Base-by-base conservation (phyloP, 2,797 vertebrate species). In the Acrossocheilus fasciatus region DNA sequence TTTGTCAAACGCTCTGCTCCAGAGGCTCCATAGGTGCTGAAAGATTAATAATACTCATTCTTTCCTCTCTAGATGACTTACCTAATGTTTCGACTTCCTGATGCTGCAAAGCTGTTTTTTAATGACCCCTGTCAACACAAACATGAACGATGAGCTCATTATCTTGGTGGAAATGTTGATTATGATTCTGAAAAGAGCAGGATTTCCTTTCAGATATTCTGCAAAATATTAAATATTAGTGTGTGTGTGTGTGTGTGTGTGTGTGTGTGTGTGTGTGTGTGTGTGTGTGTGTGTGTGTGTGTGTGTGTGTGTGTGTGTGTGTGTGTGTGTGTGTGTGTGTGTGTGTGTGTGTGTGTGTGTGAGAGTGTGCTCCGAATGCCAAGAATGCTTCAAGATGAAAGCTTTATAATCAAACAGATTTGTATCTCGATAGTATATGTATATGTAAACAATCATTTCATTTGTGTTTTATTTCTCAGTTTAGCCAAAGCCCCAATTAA, bases 31-130 rank as follows among this genome's bases (percentile, higher is more conserved):
- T 81, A 86, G 62, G 72, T 50, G 85, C 70, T 70, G 70, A 86
- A 86, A 83, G 81, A 88, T 86, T 68, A 75, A 83, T 86, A 36
- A 52, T 18, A 30, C 26, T 78, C 47, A 70, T 86, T 88, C 34
- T n/a, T 77, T 85, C 23, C 78, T 66, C 81, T 66, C 83, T 59
- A 84, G 82, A 85, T 88, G 78, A 85, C 17, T 82, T 68, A 43
- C 83, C 83, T 80, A 88, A 81, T 86, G 82, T 84, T 87, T 82
- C 66, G 78, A 82, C 72, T 82, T 72, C 36, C 66, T 86, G 72
- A 84, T 72, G 50, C 62, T 52, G 50, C 86, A 87, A 72, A 78
- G 75, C 52, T 59, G 52, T 41, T 78, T 36, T 78, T n/a, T 41
- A 78, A 78, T 59, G 26, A 66, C 62, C 62, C 12, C 62, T 64